Evolutionary conservation across 2,888 invertebrate species (phyloP).

Genomic region (Sialis lutaria): DNA sequence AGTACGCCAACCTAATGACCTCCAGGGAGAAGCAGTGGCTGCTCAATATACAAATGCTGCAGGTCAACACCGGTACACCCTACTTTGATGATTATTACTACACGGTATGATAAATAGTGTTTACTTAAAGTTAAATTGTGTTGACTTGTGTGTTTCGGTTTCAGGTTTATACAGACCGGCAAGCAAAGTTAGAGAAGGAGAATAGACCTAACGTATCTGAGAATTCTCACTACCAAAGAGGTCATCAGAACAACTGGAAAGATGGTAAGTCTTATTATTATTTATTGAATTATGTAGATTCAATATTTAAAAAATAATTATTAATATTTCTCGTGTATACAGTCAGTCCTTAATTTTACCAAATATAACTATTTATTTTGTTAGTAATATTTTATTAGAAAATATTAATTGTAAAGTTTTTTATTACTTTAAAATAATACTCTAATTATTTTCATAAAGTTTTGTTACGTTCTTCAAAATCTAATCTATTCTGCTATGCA

Average conservation of each 20-base stretch:
- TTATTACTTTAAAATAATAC: no score
- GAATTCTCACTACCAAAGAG: conserved; percentile 23
- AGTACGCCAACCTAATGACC: conserved; percentile 87
- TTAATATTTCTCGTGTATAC: not conserved
- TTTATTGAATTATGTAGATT: conserved; percentile 15
- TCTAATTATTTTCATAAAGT: no score
- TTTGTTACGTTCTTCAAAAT: no score
- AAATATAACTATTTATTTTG: no score
- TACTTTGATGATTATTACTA: conserved; percentile 96
- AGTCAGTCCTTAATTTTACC: no score
- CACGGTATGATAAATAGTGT: conserved; percentile 55
- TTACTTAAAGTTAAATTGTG: not conserved
- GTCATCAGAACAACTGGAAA: conserved; percentile 5
- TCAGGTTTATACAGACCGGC: conserved; percentile 46
- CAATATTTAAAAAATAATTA: not conserved
- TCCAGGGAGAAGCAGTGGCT: conserved; percentile 91
- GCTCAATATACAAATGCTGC: conserved; percentile 84
- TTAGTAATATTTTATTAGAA: no score
- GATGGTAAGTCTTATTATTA: conserved; percentile 1
- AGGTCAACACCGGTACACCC: conserved; percentile 86
- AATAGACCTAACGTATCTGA: conserved; percentile 42
- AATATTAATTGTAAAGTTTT: no score
- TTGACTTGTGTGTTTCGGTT: conserved; percentile 1
- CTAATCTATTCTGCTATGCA: no score
- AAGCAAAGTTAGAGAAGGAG: conserved; percentile 34